Conservation (phyloP, 2,797 vertebrate genomes). For the Rhinella marina region DNA sequence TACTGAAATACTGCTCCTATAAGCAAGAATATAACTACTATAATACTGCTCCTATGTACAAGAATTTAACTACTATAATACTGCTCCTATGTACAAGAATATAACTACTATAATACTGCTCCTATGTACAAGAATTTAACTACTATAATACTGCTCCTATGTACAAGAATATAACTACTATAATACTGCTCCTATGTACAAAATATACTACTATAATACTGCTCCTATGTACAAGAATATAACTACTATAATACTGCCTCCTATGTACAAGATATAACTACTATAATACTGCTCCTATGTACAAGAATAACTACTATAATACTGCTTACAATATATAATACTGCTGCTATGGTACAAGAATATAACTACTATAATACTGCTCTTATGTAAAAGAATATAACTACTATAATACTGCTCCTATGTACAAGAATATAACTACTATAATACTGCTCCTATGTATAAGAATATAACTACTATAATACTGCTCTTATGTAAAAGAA, state of each 20-base stretch:
- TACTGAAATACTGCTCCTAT: background rate
- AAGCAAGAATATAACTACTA: conserved; percentile 3
- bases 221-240: background rate
- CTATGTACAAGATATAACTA: conserved; percentile 5
- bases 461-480: conserved; percentile 11
- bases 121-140: background rate
- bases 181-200: no score
- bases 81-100: background rate
- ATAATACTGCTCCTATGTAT: background rate
- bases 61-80: conserved; percentile 5
- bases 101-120: background rate
- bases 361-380: conserved; percentile 3
- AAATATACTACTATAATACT: background rate
- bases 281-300: conserved; percentile 1
- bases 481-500: background rate
- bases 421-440: background rate
- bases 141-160: background rate
- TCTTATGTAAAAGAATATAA: background rate
- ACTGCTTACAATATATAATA: background rate
- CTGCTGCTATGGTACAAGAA: background rate
- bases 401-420: conserved; percentile 1
- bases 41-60: conserved; percentile 1
- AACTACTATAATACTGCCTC: background rate
- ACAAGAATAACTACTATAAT: conserved; percentile 8
- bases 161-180: background rate